phyloP scores from a whole-genome alignment of 2,113 vertebrate genomes.

The Jaculus jaculus region DNA sequence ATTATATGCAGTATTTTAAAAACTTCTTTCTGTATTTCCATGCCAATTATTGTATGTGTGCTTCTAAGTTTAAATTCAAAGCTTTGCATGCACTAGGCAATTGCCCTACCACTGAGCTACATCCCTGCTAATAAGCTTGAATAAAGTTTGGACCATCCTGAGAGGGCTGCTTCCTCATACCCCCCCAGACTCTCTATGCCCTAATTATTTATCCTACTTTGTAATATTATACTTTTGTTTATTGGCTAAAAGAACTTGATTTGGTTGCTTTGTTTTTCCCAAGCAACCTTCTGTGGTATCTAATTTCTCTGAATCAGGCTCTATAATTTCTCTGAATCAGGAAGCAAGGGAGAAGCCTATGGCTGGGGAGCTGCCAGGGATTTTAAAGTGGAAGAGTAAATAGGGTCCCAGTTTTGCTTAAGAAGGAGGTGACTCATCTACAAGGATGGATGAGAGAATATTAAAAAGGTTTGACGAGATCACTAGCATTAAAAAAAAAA shows the following conservation, averaged over 20 bases:
- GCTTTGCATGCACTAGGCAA: too few species aligned
- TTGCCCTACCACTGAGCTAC: too few species aligned
- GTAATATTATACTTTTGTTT: not conserved
- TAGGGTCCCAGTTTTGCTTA: not conserved
- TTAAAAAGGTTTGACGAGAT: not conserved
- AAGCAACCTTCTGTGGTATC: not conserved
- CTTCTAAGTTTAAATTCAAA: too few species aligned
- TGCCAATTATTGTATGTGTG: too few species aligned
- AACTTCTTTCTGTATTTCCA: too few species aligned
- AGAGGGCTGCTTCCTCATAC: too few species aligned
- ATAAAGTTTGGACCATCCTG: too few species aligned
- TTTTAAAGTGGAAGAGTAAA: not conserved
- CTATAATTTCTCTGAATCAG: not conserved
- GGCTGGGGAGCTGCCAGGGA: not conserved
- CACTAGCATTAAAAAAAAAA: not conserved
- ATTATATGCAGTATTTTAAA: too few species aligned
- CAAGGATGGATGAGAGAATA: not conserved
- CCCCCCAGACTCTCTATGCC: too few species aligned
- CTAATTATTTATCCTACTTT: too few species aligned
- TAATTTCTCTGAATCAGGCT: too few species aligned
- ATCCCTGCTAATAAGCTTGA: too few species aligned
- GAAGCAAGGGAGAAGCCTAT: not conserved
- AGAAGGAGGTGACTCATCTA: not conserved
- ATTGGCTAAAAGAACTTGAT: not conserved
- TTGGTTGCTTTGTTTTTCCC: not conserved